Conservation (phyloP, 2,113 vertebrate species). For the Oreotrochilus melanogaster region DNA sequence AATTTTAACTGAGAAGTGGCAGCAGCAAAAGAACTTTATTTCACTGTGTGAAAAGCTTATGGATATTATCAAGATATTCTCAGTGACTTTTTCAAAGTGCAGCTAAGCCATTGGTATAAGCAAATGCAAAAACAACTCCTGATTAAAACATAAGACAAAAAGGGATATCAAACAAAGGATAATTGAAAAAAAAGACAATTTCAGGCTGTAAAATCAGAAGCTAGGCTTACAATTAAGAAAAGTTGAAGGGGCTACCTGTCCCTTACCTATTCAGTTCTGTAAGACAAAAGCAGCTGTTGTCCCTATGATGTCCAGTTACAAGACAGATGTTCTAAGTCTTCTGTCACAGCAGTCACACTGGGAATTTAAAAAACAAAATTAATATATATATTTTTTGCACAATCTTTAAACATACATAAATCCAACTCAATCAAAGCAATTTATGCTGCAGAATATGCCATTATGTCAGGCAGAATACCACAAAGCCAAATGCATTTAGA, state of each 20-base stretch:
- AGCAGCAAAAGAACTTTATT: neutral
- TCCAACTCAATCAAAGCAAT: neutral
- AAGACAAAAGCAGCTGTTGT: neutral
- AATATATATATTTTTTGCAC: neutral
- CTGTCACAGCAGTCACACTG: neutral
- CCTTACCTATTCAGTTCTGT: neutral
- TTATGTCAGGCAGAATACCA: neutral
- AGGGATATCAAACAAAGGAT: neutral
- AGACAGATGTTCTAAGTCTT: neutral
- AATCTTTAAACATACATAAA: constrained; percentile 3
- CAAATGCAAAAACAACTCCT: neutral
- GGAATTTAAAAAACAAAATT: constrained; percentile 15
- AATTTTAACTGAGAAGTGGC: neutral
- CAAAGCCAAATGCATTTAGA: neutral
- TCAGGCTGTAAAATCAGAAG: neutral
- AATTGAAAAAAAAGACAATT: neutral
- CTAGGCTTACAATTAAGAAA: neutral
- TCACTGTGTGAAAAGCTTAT: neutral
- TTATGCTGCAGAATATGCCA: neutral
- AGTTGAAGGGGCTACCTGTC: neutral
- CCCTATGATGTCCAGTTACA: neutral
- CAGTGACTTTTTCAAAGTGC: neutral
- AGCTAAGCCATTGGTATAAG: neutral
- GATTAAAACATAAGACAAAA: neutral
- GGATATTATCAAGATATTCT: neutral